A percentile compares a stretch with the other conserved stretches of the same genome.
phyloP scores from a whole-genome alignment of 2,888 invertebrate species.

The Argynnis bischoffii region DNA sequence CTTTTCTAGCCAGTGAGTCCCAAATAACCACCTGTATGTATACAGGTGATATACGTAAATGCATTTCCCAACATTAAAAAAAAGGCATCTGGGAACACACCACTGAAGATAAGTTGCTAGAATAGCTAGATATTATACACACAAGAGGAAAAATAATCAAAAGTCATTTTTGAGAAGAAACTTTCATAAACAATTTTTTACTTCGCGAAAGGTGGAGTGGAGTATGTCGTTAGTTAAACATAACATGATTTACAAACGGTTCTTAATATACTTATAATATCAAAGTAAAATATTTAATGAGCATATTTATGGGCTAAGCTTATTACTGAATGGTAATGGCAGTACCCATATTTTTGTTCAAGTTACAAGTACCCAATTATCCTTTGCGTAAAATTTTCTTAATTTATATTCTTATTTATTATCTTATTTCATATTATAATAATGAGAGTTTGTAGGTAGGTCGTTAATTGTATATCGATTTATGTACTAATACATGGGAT shows the following conservation, averaged over 20 bases:
- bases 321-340: neutral
- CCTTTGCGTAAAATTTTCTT: neutral
- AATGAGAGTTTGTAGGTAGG: too few species aligned
- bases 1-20: too few species aligned
- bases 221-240: slow-evolving; percentile 5
- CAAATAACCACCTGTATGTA: too few species aligned
- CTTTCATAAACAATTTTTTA: neutral
- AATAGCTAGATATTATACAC: too few species aligned
- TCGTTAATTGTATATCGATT: too few species aligned
- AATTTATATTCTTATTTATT: neutral
- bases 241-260: slow-evolving; percentile 5
- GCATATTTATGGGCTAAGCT: slow-evolving; percentile 6
- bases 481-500: too few species aligned
- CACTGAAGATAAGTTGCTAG: too few species aligned
- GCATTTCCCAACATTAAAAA: too few species aligned
- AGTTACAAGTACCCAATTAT: slow-evolving; percentile 3
- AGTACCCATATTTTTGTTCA: neutral
- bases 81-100: too few species aligned
- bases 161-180: neutral
- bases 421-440: too few species aligned
- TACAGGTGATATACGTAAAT: too few species aligned
- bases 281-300: slow-evolving; percentile 10
- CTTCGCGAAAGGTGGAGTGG: neutral
- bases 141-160: too few species aligned
- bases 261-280: slow-evolving; percentile 2